phyloP scores from a whole-genome alignment of 1,140 invertebrate species.

The Hypothenemus hampei region DNA sequence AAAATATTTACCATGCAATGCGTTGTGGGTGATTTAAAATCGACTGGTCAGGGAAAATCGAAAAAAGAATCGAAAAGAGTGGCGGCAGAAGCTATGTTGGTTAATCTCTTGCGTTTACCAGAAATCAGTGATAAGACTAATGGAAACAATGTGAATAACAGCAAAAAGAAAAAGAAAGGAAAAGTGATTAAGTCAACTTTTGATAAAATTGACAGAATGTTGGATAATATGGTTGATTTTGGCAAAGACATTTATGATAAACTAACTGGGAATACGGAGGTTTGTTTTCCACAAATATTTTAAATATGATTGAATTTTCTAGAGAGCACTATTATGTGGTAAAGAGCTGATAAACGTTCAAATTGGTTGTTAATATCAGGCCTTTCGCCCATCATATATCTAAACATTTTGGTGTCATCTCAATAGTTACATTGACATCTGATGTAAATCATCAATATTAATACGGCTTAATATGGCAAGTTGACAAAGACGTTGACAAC shows the following conservation, averaged over 20 bases:
- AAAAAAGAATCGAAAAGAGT: conserved; percentile 38
- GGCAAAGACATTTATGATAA: conserved; percentile 17
- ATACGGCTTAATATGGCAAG: no score
- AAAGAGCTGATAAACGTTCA: no score
- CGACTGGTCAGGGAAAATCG: conserved; percentile 33
- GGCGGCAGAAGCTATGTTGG: conserved; percentile 32
- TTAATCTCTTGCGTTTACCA: conserved; percentile 16
- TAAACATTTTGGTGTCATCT: no score
- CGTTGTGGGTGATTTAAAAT: conserved; percentile 27
- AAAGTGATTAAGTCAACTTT: conserved; percentile 33
- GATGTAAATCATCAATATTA: no score
- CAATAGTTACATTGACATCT: no score
- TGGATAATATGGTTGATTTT: conserved; percentile 29
- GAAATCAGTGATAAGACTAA: conserved; percentile 16
- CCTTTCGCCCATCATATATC: no score
- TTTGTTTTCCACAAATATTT: not conserved
- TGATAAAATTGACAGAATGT: conserved; percentile 28
- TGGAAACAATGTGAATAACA: conserved; percentile 17
- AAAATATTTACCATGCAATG: conserved; percentile 34
- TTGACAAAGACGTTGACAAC: no score
- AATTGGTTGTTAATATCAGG: no score
- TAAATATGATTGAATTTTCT: no score
- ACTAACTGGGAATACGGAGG: conserved; percentile 5
- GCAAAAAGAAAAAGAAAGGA: conserved; percentile 31
- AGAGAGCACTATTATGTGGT: no score